phyloP scores from a whole-genome alignment of 2,797 vertebrate species.

The Scyliorhinus canicula region DNA sequence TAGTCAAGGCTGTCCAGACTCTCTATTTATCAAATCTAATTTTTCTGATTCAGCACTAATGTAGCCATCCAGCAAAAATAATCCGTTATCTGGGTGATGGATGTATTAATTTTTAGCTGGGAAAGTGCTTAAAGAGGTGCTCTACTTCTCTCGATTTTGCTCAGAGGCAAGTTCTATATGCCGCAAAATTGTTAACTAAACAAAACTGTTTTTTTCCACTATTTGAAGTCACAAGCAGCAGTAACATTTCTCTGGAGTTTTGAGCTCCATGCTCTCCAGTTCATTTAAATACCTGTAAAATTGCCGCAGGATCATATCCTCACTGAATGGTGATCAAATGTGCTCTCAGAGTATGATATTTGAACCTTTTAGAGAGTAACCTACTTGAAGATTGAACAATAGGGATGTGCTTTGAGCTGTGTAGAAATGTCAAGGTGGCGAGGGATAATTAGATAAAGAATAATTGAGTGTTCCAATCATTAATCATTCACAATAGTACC shows the following conservation, averaged over 20 bases:
- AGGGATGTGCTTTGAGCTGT: background rate
- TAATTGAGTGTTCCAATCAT: background rate
- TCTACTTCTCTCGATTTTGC: background rate
- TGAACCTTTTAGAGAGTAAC: background rate
- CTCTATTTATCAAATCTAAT: background rate
- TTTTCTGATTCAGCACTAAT: background rate
- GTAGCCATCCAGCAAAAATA: background rate
- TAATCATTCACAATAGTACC: conserved; percentile 3
- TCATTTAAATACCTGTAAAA: background rate
- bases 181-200: background rate
- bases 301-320: background rate
- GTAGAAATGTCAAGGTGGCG: background rate
- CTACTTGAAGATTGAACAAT: background rate
- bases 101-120: background rate
- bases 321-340: background rate
- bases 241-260: background rate
- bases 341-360: background rate
- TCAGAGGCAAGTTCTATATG: background rate
- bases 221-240: background rate
- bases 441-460: background rate
- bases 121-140: background rate
- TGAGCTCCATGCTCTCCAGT: background rate
- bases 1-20: background rate
- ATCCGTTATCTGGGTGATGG: background rate
- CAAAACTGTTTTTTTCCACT: background rate